A percentile compares a stretch with the other conserved stretches of the same genome.
These are phyloP conservation scores for Catocala nupta DNA, from an alignment of 2,888 invertebrate genomes.

Conservation along the genomic window DNA sequence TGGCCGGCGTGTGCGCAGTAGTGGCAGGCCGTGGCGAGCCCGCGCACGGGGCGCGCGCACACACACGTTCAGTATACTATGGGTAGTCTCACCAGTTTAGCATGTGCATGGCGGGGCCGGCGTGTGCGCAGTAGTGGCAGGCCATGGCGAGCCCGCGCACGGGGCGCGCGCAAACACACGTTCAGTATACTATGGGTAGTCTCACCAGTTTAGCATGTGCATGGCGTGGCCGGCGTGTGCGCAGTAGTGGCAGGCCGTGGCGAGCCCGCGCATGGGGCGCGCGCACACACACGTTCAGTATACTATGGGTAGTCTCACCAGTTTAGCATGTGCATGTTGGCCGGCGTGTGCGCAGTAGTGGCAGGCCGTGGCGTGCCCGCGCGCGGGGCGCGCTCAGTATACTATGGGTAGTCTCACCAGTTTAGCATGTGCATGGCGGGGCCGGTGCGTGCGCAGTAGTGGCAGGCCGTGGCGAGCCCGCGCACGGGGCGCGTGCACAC, in stretches of 20 bases:
- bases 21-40: conserved; percentile 88
- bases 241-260: conserved; percentile 95
- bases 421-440: conserved; percentile 93
- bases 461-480: conserved; percentile 94
- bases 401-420: conserved; percentile 84
- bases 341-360: conserved; percentile 86
- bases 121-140: conserved; percentile 96
- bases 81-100: conserved; percentile 88
- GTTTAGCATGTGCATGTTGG: conserved; percentile 76
- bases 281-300: conserved; percentile 89
- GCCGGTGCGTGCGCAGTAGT: conserved; percentile 96
- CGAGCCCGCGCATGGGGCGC: conserved; percentile 93
- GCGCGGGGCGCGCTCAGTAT: conserved; percentile 83
- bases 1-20: conserved; percentile 84
- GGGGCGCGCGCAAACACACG: conserved; percentile 92
- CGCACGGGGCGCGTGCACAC: conserved; percentile 95
- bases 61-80: too few relatives aligned
- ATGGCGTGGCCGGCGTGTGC: conserved; percentile 97
- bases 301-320: conserved; percentile 85
- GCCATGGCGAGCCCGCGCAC: conserved; percentile 92
- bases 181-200: too few relatives aligned
- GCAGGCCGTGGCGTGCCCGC: conserved; percentile 89
- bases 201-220: conserved; percentile 93
- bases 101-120: conserved; percentile 95
- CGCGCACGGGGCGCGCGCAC: too few relatives aligned